These are phyloP conservation scores for Nicator chloris DNA, from an alignment of 2,113 vertebrate species.

Conservation along the genomic window DNA sequence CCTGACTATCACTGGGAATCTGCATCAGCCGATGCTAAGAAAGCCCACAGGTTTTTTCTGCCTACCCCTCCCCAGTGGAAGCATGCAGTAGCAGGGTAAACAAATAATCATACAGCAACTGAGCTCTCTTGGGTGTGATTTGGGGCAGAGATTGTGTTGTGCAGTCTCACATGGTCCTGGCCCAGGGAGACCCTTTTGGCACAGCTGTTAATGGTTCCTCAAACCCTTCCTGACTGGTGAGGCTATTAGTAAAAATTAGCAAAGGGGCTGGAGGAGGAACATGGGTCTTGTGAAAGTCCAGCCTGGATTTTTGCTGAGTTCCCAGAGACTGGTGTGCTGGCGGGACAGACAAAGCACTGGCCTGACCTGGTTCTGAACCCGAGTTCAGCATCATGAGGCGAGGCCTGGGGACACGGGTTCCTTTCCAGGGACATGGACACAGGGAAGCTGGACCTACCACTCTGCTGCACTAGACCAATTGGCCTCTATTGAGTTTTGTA, in stretches of 20 bases:
- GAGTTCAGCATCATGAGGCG: fast-evolving
- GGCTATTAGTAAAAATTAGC: background rate
- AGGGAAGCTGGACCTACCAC: background rate
- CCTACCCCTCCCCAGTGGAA: background rate
- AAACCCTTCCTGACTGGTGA: background rate
- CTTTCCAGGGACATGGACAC: background rate
- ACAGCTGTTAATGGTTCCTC: background rate
- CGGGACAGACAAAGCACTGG: fast-evolving
- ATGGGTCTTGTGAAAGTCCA: background rate
- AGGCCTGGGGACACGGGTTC: background rate
- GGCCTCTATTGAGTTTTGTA: background rate
- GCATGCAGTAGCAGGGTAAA: background rate
- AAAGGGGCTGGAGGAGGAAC: background rate
- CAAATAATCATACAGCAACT: background rate
- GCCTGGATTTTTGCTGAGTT: background rate
- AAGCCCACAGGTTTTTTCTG: background rate
- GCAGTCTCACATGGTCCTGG: background rate
- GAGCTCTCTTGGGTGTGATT: background rate
- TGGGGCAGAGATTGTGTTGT: background rate
- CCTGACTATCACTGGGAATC: background rate
- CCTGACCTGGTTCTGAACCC: background rate
- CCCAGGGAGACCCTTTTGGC: background rate
- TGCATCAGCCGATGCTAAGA: background rate
- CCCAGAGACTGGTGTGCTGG: no score
- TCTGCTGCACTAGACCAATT: background rate